These are phyloP conservation scores for Hedya salicella DNA, from an alignment of 2,888 invertebrate genomes.

Conservation along the genomic window DNA sequence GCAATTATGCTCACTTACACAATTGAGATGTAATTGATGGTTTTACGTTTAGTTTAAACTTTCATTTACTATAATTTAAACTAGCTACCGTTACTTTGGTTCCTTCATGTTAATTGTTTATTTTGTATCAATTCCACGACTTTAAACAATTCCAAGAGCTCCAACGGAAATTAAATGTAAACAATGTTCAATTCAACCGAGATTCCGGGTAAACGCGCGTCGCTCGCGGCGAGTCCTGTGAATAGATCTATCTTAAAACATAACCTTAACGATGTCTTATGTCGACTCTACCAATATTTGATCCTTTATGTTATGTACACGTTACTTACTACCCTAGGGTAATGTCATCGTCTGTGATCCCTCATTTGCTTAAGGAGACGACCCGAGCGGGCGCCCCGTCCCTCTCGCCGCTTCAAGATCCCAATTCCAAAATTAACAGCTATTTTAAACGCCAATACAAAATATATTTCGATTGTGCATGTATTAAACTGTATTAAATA, in stretches of 20 bases:
- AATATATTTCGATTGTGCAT: slow-evolving; percentile 42
- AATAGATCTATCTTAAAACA: slow-evolving; percentile 34
- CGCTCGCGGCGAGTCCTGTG: slow-evolving; percentile 18
- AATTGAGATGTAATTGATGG: slow-evolving; percentile 36
- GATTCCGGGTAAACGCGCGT: slow-evolving; percentile 36
- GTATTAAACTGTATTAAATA: slow-evolving; percentile 42
- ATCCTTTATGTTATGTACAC: slow-evolving; percentile 73
- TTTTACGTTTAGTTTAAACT: slow-evolving; percentile 35
- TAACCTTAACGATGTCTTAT: slow-evolving; percentile 53
- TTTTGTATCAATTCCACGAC: slow-evolving; percentile 75
- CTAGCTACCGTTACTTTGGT: slow-evolving; percentile 70
- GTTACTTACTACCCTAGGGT: slow-evolving; percentile 63
- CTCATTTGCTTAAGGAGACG: slow-evolving; percentile 71
- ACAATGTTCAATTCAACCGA: slow-evolving; percentile 45
- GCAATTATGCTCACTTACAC: slow-evolving; percentile 31
- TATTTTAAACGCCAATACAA: slow-evolving; percentile 44
- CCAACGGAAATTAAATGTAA: slow-evolving; percentile 46
- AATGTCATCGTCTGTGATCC: slow-evolving; percentile 73
- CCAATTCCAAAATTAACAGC: slow-evolving; percentile 42
- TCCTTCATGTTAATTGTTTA: slow-evolving; percentile 67
- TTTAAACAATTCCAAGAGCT: slow-evolving; percentile 71
- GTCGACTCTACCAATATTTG: slow-evolving; percentile 67
- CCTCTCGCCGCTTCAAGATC: slow-evolving; percentile 31
- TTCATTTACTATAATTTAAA: slow-evolving; percentile 44
- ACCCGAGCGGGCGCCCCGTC: slow-evolving; percentile 15